Percentiles rank a stretch among this genome's conserved stretches.
Evolutionary conservation across 2,113 vertebrate genomes (phyloP).

Genomic region (Calidris pygmaea): DNA sequence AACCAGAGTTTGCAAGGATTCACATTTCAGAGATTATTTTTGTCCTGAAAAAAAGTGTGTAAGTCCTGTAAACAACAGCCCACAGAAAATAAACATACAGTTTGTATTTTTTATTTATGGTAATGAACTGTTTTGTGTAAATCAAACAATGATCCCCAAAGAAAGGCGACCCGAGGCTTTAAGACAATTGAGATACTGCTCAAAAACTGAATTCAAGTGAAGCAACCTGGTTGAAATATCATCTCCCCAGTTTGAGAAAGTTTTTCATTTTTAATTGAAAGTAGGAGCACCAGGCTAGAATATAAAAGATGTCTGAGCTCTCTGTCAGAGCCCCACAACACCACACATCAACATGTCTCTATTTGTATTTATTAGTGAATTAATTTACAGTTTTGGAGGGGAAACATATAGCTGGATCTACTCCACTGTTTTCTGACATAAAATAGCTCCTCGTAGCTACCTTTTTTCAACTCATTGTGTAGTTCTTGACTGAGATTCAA

Average conservation of each 20-base stretch:
- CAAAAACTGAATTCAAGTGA: constrained; percentile 19
- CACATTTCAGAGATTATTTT: neutral
- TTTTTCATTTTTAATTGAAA: constrained; percentile 61
- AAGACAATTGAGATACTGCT: constrained; percentile 37
- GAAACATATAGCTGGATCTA: neutral
- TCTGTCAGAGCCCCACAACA: neutral
- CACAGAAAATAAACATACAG: constrained; percentile 33
- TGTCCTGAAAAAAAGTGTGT: neutral
- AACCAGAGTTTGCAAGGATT: neutral
- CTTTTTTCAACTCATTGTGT: neutral
- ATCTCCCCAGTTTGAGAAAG: neutral
- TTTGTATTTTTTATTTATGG: constrained; percentile 54
- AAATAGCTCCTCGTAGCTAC: neutral
- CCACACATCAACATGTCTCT: neutral
- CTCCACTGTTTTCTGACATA: neutral
- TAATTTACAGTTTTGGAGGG: constrained; percentile 13
- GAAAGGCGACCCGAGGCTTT: constrained; percentile 42
- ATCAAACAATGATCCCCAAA: constrained; percentile 58
- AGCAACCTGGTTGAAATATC: constrained; percentile 49
- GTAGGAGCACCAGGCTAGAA: neutral
- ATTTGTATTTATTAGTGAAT: constrained; percentile 21
- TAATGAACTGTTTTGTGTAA: constrained; percentile 41
- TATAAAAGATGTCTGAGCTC: neutral
- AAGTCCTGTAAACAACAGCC: constrained; percentile 11
- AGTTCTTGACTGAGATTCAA: neutral